Evolutionary conservation across 2,113 vertebrate species (phyloP), one percentile per base, ranked within the genome.

Genomic region (Tricholaema leucomelas): DNA sequence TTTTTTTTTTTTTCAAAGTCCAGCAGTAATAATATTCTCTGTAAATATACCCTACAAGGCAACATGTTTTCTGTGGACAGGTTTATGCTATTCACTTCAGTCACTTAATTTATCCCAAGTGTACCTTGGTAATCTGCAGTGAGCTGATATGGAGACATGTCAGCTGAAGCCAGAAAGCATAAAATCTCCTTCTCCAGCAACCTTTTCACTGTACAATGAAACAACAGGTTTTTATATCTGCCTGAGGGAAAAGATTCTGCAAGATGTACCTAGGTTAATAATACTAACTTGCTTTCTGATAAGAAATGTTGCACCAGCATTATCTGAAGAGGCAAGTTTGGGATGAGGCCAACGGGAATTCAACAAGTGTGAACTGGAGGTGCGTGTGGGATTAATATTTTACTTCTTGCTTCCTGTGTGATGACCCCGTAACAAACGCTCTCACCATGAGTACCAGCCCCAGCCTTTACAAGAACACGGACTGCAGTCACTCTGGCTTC

Each of bases 31-130:
- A 42, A 64, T 81, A 64, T 81, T 87, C 59, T 81, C 69, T 78
- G 36, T n/a, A 83, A 91, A 91, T 72, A 60, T 35, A 67, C 14
- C 15, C 42, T 58, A 64, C 58, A 81, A 92, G 60, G 55, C 59
- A 50, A 58, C 3, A 19, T 59, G 55, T 58, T 95, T 88, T 28
- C 80, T 79, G 40, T 65, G 69, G 46, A 72, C 5, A 8, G 35
- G 38, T 75, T 90, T 90, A 42, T 31, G 64, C 35, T 55, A 66
- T 71, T 86, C 81, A 75, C 35, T 80, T 81, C 83, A 73, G 81
- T 70, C 42, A 3, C 40, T 74, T 84, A 79, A 81, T 93, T 91
- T 92, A 76, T 89, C 75, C 71, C 79, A 66, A 87, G 58, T 81
- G 63, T 88, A 61, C 66, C 10, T 81, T 65, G 50, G 38, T 72